These are phyloP conservation scores for Gortyna flavago DNA, from an alignment of 2,888 invertebrate genomes.

Conservation along the genomic window DNA sequence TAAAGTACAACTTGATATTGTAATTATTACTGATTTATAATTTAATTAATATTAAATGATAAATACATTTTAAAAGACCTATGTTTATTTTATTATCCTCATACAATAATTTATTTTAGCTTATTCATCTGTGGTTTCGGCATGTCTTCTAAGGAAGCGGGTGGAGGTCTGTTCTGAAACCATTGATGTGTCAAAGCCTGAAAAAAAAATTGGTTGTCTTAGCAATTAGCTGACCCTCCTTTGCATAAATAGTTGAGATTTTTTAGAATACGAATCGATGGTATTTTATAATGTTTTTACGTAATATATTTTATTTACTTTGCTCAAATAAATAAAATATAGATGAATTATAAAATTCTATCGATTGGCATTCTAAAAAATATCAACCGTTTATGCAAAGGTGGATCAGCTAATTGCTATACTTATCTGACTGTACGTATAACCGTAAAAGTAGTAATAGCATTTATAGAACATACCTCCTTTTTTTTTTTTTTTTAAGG, in stretches of 20 bases:
- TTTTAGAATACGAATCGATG: too few relatives aligned
- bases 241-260: too few relatives aligned
- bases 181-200: conserved; percentile 94
- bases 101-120: conserved; percentile 68
- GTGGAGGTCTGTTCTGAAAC: conserved; percentile 92
- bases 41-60: conserved; percentile 70
- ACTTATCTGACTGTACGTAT: not conserved
- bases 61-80: conserved; percentile 69
- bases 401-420: too few relatives aligned
- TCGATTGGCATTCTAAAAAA: too few relatives aligned
- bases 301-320: too few relatives aligned
- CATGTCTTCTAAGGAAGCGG: conserved; percentile 91
- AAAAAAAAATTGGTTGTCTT: too few relatives aligned
- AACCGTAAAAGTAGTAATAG: not conserved
- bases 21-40: conserved; percentile 77
- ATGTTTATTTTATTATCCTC: conserved; percentile 61
- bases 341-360: too few relatives aligned
- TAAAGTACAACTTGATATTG: conserved; percentile 82
- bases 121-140: conserved; percentile 90
- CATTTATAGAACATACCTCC: conserved; percentile 86
- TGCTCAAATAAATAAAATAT: too few relatives aligned
- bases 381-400: too few relatives aligned
- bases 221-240: too few relatives aligned
- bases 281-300: too few relatives aligned
- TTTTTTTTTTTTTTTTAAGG: too few relatives aligned